Evolutionary conservation across 2,113 vertebrate genomes (phyloP), one percentile per base, ranked within the genome.

Genomic region (Hippolais icterina): DNA sequence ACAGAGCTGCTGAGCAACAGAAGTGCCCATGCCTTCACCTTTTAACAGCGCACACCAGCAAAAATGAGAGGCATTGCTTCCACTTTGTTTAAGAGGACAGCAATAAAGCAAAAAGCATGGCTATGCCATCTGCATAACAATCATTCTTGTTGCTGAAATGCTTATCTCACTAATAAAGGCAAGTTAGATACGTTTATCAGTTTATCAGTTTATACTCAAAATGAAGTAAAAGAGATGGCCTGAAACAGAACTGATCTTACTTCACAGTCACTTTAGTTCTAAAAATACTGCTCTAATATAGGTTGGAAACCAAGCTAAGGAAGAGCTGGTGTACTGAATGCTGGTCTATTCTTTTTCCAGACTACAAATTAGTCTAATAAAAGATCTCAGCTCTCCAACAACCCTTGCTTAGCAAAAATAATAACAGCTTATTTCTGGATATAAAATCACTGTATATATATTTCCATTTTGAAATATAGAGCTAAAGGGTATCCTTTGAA

Each of bases 1-100:
- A 0, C 15, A n/a, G 4, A 44, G 27, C 11, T 80, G 17, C 49
- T 68, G 17, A 64, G 35, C 25, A 10, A 7, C 57, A 13, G 41
- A 56, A 6, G 23, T 0, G 1, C 21, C 9, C 0, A 0, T 4
- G 8, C 18, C 20, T 65, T 81, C 12, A 21, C 7, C 37, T 68
- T 80, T 83, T 25, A 80, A 71, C 4, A 61, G 70, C 18, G 63
- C 5, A 13, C 3, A 1, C 22, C 25, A 42, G 39, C 16, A 59
- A 65, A 83, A 37, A 4, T 1, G 14, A 47, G 42, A 61, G 17
- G 23, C 14, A 35, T 46, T 3, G 2, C 14, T 81, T 61, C 52
- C 24, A 41, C 5, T 0, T 49, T 12, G 4, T 39, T 41, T 35
- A 54, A 46, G 31, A 15, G 29, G 11, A 15, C 39, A 84, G 42